Evolutionary conservation across 2,113 vertebrate species (phyloP), one percentile per base, ranked within the genome.

Genomic region (Prunella himalayana): DNA sequence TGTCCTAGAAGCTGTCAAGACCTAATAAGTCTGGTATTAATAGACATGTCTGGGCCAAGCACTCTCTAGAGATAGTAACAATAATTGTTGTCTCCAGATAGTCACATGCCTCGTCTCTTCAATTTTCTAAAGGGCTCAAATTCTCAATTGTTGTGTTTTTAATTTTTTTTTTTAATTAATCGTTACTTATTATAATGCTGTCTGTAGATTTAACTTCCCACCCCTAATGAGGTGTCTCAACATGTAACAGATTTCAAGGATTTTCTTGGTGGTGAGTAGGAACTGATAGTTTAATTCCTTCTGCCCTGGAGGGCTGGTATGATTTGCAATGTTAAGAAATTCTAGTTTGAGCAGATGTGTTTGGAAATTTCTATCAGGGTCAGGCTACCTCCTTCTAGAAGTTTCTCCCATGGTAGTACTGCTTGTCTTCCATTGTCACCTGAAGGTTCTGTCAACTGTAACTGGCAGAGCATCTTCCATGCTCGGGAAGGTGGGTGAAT

Each of bases 1-100:
- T 97, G 93, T 94, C 91, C 85, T 57, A 83, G 78, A 90, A 89
- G 49, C 85, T 97, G 96, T 98, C 95, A 97, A 97, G 93, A 96
- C 94, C 95, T 96, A 97, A 92, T 97, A 96, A 97, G 96, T 97
- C 94, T 95, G 95, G 92, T 96, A 97, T 97, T 98, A 98, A 97
- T 95, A 97, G 95, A 75, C 96, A 69, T 95, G 97, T 97, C 97
- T 97, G 95, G 97, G 91, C 97, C 95, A 96, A 97, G 91, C 47
- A 76, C 64, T 94, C 78, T 96, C 97, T 88, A 70, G 96, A 96
- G 94, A 96, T 94, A 93, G 96, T 90, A 95, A 97, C 92, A 95
- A 91, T 93, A 94, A 96, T 93, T 96, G 86, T 85, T 97, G 95
- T 94, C 91, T 96, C 69, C 83, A 92, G 91, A 96, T 90, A 94